Evolutionary conservation across 2,888 invertebrate species (phyloP), one percentile per base, ranked within the genome.

Genomic region (Candidula unifasciata): DNA sequence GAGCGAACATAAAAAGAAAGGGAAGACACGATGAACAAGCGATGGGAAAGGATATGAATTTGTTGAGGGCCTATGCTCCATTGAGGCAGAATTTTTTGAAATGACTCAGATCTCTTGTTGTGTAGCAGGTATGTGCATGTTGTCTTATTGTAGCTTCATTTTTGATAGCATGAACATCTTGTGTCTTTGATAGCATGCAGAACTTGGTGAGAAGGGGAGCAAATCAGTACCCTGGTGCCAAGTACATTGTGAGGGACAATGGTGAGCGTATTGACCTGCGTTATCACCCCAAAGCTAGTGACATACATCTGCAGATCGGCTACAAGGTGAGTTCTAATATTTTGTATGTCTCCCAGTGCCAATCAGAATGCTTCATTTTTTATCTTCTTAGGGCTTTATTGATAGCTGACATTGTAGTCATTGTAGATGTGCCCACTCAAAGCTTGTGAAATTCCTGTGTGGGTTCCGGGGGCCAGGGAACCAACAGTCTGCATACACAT

Each of bases 181-280:
- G 1, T 57, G 16, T 54, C 13, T 33, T 21, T 33, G 3, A 33
- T 57, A 95, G 95, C 92, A 96, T 97, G 96, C 96, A 97, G 93
- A 98, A 99, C 91, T 95, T 99, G 84, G 99, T 99, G 8, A 96
- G 97, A 80, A 95, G 99, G 91, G 99, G 99, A 80, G 98, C 99
- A 93, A 97, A 98, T 1, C 98, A 99, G 93, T 99, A 99, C 94
- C 99, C 99, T 0, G 99, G 99, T 3, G 99, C 99, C 6, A 99
- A 99, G 93, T 99, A 99, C 93, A 99, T 99, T 91, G 97, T 99
- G 30, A 95, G 99, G 57, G 99, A 99, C 92, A 99, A 99, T 94
- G 99, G 99, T 0, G 99, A 99, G 93, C 96, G 99, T 92, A 99
- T 99, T 88, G 99, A 99, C 95, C 95, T 99, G 88, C 95, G 99